A percentile compares a stretch with the other conserved stretches of the same genome.
Conservation (phyloP, 2,888 invertebrate species). For the Latheticus oryzae region DNA sequence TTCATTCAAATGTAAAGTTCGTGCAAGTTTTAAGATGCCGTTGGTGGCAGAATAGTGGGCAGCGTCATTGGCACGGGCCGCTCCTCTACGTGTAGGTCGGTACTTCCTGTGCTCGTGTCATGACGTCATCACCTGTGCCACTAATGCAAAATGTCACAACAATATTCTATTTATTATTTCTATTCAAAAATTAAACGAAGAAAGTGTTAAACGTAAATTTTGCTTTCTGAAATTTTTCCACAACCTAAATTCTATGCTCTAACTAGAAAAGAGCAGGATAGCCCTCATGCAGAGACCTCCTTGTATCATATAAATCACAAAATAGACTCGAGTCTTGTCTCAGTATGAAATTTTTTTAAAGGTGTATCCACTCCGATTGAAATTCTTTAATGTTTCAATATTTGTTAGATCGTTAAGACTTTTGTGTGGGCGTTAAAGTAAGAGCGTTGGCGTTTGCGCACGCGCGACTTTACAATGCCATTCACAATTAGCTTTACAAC, state of each 20-base stretch:
- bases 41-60: constrained; percentile 56
- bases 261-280: too few species aligned
- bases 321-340: too few species aligned
- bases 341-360: background rate
- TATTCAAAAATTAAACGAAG: too few species aligned
- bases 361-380: background rate
- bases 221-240: too few species aligned
- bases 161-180: too few species aligned
- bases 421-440: constrained; percentile 32
- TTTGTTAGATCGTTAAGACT: constrained; percentile 32
- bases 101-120: constrained; percentile 59
- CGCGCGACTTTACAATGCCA: constrained; percentile 39
- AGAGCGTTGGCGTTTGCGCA: constrained; percentile 36
- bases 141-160: constrained; percentile 34
- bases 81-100: constrained; percentile 62
- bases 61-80: constrained; percentile 62
- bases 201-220: too few species aligned
- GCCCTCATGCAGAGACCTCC: too few species aligned
- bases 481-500: constrained; percentile 41
- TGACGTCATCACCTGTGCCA: constrained; percentile 59
- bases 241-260: too few species aligned
- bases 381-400: constrained; percentile 24
- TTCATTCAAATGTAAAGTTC: constrained; percentile 5
- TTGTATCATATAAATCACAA: too few species aligned
- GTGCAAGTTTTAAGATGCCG: constrained; percentile 36